A percentile compares a stretch with the other conserved stretches of the same genome.
Evolutionary conservation across 2,797 vertebrate species (phyloP).

Genomic region (Anolis apletophallus): DNA sequence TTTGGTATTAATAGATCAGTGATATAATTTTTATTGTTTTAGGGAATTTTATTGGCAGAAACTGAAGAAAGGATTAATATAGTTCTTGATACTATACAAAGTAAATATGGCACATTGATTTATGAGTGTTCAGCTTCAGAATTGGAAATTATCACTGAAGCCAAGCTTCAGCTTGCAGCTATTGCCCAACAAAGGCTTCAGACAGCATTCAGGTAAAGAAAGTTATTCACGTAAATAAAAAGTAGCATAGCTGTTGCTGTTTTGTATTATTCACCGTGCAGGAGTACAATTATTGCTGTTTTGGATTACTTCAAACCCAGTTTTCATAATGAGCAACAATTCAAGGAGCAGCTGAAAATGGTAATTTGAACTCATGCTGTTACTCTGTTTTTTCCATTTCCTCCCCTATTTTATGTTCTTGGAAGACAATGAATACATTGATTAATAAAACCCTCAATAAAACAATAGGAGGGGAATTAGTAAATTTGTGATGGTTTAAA

Average conservation of each 20-base stretch:
- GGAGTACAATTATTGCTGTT: neutral
- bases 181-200: slow-evolving; percentile 85
- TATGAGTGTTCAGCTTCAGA: slow-evolving; percentile 73
- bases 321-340: neutral
- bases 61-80: slow-evolving; percentile 76
- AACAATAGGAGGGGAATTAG: neutral
- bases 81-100: slow-evolving; percentile 71
- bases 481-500: neutral
- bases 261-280: neutral
- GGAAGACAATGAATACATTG: neutral
- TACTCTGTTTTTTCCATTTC: neutral
- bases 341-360: neutral
- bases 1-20: slow-evolving; percentile 6
- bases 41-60: slow-evolving; percentile 85
- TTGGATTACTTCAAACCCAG: neutral
- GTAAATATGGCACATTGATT: slow-evolving; percentile 49
- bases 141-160: slow-evolving; percentile 83
- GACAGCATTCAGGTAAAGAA: slow-evolving; percentile 80
- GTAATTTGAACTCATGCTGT: neutral
- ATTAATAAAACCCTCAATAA: neutral
- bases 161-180: slow-evolving; percentile 83
- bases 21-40: slow-evolving; percentile 27
- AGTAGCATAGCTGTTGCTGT: neutral
- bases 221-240: slow-evolving; percentile 78
- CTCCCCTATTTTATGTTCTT: neutral